Conservation (phyloP, 1,140 invertebrate species). For the Brachionus plicatilis region DNA sequence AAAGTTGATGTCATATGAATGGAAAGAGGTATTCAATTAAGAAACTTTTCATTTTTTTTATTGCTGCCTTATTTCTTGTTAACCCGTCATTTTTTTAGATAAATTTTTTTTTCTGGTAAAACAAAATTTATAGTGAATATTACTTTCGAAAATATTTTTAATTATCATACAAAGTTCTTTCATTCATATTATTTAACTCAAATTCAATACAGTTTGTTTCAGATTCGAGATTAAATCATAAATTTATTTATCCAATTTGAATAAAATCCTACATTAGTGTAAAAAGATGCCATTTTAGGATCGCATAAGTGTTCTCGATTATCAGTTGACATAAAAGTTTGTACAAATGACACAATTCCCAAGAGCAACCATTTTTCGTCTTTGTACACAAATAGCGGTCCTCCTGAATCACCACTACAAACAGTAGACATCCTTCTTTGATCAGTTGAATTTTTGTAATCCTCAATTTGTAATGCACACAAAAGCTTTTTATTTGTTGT, state of each 20-base stretch:
- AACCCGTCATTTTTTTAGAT: too few species aligned
- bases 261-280: background rate
- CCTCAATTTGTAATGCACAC: background rate
- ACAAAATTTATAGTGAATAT: too few species aligned
- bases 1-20: too few species aligned
- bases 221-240: too few species aligned
- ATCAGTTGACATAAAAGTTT: background rate
- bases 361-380: background rate
- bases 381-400: background rate
- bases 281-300: background rate
- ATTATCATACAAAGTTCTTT: too few species aligned
- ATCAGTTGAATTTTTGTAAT: background rate
- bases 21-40: too few species aligned
- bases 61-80: too few species aligned
- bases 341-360: slow-evolving; percentile 4
- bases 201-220: too few species aligned
- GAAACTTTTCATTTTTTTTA: too few species aligned
- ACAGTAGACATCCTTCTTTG: background rate
- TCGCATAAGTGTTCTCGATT: background rate
- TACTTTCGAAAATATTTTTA: too few species aligned
- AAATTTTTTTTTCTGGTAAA: too few species aligned
- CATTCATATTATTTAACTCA: too few species aligned
- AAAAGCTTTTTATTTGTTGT: background rate
- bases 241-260: slow-evolving; percentile 32
- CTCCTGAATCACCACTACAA: slow-evolving; percentile 37